These are phyloP conservation scores for Lasioglossum albipes DNA, from an alignment of 1,140 invertebrate genomes.

Conservation along the genomic window DNA sequence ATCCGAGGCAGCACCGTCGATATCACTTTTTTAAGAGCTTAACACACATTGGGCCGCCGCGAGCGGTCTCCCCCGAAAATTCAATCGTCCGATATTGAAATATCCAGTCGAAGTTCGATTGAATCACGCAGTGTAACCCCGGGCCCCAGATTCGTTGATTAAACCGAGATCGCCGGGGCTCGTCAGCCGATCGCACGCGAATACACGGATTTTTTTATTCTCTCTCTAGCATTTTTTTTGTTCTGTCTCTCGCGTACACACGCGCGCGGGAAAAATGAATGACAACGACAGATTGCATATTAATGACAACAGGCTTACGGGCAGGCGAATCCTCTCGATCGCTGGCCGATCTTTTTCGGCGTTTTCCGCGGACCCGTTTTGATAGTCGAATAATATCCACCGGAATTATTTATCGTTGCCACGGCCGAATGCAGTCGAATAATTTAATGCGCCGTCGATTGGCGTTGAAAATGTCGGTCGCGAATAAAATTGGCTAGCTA, in stretches of 20 bases:
- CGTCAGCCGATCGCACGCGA: too few relatives aligned
- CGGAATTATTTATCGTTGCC: too few relatives aligned
- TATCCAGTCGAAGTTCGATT: slow-evolving; percentile 32
- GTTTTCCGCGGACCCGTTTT: too few relatives aligned
- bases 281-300: slow-evolving; percentile 26
- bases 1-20: neutral
- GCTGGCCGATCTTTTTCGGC: too few relatives aligned
- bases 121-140: slow-evolving; percentile 9
- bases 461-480: too few relatives aligned
- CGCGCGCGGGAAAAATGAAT: neutral
- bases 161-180: neutral
- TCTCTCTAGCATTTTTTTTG: neutral
- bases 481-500: too few relatives aligned
- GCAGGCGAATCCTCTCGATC: neutral
- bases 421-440: too few relatives aligned
- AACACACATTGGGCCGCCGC: neutral
- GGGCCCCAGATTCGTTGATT: slow-evolving; percentile 15
- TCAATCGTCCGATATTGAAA: slow-evolving; percentile 42
- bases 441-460: too few relatives aligned
- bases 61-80: slow-evolving; percentile 4
- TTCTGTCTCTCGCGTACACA: neutral
- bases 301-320: slow-evolving; percentile 1
- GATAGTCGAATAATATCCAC: too few relatives aligned
- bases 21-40: slow-evolving; percentile 32
- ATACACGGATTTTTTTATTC: too few relatives aligned